A percentile compares a stretch with the other conserved stretches of the same genome.
Conservation (phyloP, 2,797 vertebrate genomes). For the Masticophis lateralis region DNA sequence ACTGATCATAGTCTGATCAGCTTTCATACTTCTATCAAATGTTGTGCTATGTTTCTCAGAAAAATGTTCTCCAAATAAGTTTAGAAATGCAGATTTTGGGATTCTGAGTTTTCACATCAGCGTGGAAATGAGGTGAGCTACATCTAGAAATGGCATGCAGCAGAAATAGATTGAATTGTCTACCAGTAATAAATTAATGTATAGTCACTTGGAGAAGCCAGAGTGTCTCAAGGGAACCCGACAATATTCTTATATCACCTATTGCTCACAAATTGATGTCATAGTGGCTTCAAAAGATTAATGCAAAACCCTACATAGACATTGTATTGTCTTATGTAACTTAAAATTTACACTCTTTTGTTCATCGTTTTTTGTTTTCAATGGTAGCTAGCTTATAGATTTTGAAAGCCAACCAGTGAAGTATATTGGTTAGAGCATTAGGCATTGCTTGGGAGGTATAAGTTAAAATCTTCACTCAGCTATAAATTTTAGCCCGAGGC, state of each 20-base stretch:
- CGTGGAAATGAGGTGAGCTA: background rate
- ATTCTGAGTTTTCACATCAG: background rate
- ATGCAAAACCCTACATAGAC: background rate
- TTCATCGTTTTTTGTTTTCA: background rate
- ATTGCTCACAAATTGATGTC: background rate
- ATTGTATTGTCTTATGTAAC: background rate
- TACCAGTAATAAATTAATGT: background rate
- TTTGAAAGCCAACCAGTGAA: background rate
- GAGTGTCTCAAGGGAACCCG: background rate
- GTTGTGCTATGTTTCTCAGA: background rate
- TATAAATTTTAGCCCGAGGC: background rate
- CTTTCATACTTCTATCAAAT: background rate
- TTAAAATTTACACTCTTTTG: background rate
- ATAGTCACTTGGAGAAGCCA: background rate
- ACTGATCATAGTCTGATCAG: background rate
- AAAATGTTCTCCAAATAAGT: background rate
- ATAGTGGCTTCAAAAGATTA: background rate
- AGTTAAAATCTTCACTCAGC: background rate
- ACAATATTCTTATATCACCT: background rate
- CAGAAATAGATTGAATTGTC: background rate
- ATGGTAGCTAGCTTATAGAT: background rate
- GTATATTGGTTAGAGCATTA: background rate
- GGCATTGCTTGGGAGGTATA: background rate
- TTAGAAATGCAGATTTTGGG: background rate
- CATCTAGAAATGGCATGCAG: background rate